Evolutionary conservation across 2,113 vertebrate species (phyloP).

Genomic region (Conger conger): DNA sequence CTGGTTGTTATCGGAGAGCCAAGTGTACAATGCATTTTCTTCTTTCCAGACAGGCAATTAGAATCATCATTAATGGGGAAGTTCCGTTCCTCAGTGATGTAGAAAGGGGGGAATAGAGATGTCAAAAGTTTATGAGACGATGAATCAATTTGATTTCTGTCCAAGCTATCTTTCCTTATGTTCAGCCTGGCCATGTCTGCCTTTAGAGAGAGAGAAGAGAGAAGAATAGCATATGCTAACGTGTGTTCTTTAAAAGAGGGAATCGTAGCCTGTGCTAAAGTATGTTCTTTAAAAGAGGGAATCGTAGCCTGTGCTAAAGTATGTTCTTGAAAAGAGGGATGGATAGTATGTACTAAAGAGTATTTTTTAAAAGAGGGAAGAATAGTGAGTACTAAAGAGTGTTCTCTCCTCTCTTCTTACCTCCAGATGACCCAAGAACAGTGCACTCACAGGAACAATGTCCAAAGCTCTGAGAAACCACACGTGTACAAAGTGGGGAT

Average conservation of each 20-base stretch:
- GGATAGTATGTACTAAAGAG: too few species aligned
- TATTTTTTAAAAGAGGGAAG: too few species aligned
- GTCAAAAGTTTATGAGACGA: constrained; percentile 47
- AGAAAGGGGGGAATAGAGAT: constrained; percentile 51
- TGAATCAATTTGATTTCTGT: constrained; percentile 49
- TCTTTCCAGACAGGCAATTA: constrained; percentile 56
- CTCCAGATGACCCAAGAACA: constrained; percentile 98
- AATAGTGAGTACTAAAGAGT: not conserved
- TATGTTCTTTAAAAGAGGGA: too few species aligned
- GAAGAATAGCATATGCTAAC: not conserved
- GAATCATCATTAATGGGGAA: constrained; percentile 59
- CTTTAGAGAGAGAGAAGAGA: not conserved
- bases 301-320: too few species aligned
- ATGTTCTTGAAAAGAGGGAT: too few species aligned
- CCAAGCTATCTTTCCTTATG: constrained; percentile 41
- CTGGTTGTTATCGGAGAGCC: constrained; percentile 47
- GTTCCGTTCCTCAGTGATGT: constrained; percentile 50
- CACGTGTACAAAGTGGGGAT: constrained; percentile 98
- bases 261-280: too few species aligned
- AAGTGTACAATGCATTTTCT: constrained; percentile 53
- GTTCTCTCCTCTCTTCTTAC: not conserved
- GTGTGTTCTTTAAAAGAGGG: too few species aligned
- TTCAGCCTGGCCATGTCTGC: constrained; percentile 14
- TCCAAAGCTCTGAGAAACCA: constrained; percentile 88
- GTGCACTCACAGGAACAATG: constrained; percentile 89